A percentile compares a stretch with the other conserved stretches of the same genome.
Conservation (phyloP, 2,888 invertebrate species). For the Micoletzkya japonica region DNA sequence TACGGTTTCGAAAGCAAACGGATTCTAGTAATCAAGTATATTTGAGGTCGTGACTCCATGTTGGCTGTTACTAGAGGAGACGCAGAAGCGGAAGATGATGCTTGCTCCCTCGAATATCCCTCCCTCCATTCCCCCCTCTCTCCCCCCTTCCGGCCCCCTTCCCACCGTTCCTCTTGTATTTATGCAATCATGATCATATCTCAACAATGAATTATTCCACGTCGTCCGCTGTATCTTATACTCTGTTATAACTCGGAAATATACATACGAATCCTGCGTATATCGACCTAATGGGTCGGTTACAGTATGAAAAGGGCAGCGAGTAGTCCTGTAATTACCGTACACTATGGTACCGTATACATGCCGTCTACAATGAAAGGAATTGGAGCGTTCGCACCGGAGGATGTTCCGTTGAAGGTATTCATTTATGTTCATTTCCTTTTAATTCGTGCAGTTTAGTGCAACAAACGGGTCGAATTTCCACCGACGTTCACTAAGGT, state of each 20-base stretch:
- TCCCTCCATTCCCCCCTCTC: no score
- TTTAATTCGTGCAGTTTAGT: no score
- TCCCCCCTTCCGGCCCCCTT: slow-evolving; percentile 1
- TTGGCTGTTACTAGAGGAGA: slow-evolving; percentile 26
- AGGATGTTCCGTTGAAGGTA: slow-evolving; percentile 2
- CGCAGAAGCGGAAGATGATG: slow-evolving; percentile 27
- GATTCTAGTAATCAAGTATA: no score
- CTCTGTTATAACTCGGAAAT: no score
- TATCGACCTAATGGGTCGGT: no score
- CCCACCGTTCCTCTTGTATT: slow-evolving; percentile 6
- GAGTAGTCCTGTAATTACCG: slow-evolving; percentile 8
- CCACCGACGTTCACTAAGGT: not conserved
- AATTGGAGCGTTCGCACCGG: slow-evolving; percentile 4
- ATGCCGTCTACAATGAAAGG: slow-evolving; percentile 20
- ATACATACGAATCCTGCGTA: no score
- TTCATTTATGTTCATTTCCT: no score
- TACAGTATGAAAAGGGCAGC: no score
- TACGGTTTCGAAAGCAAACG: no score
- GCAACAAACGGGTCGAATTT: not conserved
- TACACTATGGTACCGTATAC: slow-evolving; percentile 20
- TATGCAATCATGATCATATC: slow-evolving; percentile 1
- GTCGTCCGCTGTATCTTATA: no score
- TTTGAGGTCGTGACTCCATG: slow-evolving; percentile 20
- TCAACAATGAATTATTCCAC: no score
- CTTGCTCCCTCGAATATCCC: slow-evolving; percentile 5